Base-by-base conservation (phyloP, 2,888 invertebrate genomes). In the Carpatolechia fugitivella region DNA sequence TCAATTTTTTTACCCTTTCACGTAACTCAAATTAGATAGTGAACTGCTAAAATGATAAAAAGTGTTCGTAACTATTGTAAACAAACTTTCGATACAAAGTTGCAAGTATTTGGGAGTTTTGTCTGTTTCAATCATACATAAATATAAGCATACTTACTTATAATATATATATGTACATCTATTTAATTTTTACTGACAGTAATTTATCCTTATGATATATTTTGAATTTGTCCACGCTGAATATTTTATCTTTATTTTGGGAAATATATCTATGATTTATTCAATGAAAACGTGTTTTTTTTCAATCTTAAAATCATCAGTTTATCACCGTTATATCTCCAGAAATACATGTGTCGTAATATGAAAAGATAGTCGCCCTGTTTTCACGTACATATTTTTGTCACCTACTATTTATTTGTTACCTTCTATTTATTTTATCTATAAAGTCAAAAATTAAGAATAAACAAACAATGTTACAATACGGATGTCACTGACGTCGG, bases 181-280 rank as follows among this genome's bases (percentile, higher is more conserved):
- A 41, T 6, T 41, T 41, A 11, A 40, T 40, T 16, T 8, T 40
- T 18, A 41, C 18, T 41, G 40, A 41, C 40, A 41, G 18, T 41
- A 41, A 41, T 41, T 18, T 18, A 41, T 41, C n/a, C 18, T 16
- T 41, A 41, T 41, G 18, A 24, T 35, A 49, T n/a, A 11, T 36
- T 29, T 50, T 44, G 24, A 13, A 50, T 38, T 50, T 49, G 48
- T 31, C 31, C 18, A 49, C 20, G 54, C 54, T 40, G 40, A 40
- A 48, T 18, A 35, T 14, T 30, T 36, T 50, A 36, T 50, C 38
- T 48, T 54, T 54, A 54, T 49, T 54, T 54, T 54, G 54, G 48
- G 54, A 54, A 54, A 54, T 54, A 54, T 48, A 54, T 50, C 16
- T 35, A 47, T 54, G 29, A 49, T 54, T 47, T 24, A 47, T 44